Evolutionary conservation across 1,140 invertebrate genomes (phyloP).

Genomic region (Heliconius himera): DNA sequence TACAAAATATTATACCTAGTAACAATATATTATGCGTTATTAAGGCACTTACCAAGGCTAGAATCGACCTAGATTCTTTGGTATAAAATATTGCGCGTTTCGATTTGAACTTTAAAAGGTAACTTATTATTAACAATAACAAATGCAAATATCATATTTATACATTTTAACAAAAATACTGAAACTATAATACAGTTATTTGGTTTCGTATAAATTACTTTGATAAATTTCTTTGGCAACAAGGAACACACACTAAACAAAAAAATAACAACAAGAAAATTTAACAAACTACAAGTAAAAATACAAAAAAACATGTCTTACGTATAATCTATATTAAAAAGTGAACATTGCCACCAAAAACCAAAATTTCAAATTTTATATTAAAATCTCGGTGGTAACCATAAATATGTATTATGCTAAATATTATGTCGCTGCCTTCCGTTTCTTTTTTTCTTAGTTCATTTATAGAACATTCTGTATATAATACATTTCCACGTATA

Average conservation of each 20-base stretch:
- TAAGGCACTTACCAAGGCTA: conserved; percentile 75
- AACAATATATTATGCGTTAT: conserved; percentile 25
- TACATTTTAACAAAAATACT: conserved; percentile 74
- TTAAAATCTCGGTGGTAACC: conserved; percentile 41
- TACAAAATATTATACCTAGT: conserved; percentile 16
- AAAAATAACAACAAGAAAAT: conserved; percentile 75
- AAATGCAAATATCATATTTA: conserved; percentile 75
- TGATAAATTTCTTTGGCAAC: conserved; percentile 78
- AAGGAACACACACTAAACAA: conserved; percentile 77
- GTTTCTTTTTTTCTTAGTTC: background rate
- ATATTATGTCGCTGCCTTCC: conserved; percentile 28
- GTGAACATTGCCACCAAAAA: conserved; percentile 43
- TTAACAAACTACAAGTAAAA: conserved; percentile 71
- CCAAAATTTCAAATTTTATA: conserved; percentile 39
- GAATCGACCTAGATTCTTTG: conserved; percentile 77
- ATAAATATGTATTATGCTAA: conserved; percentile 22
- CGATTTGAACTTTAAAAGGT: conserved; percentile 75
- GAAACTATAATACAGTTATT: conserved; percentile 65
- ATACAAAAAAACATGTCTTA: conserved; percentile 64
- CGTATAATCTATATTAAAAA: conserved; percentile 39
- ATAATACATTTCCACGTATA: conserved; percentile 19
- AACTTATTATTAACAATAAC: conserved; percentile 77
- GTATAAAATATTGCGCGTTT: conserved; percentile 71
- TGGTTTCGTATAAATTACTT: conserved; percentile 43
- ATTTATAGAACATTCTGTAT: background rate